Evolutionary conservation across 1,140 invertebrate genomes (phyloP).

Genomic region (Ceratosolen solmsi): DNA sequence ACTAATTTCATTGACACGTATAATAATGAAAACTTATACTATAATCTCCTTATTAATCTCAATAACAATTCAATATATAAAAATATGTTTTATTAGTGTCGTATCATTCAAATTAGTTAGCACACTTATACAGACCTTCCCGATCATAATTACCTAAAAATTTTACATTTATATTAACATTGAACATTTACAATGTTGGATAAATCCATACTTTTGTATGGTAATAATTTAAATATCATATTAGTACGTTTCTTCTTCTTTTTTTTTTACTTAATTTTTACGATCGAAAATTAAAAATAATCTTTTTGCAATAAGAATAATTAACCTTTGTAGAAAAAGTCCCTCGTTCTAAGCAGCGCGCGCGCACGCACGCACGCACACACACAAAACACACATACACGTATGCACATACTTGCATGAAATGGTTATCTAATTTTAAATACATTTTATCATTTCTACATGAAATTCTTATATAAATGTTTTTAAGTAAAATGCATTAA

Average conservation of each 20-base stretch:
- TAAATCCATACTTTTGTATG: not conserved
- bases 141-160: not conserved
- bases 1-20: not conserved
- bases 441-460: no score
- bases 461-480: no score
- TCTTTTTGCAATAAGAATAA: no score
- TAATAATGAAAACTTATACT: slow-evolving; percentile 29
- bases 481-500: no score
- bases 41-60: slow-evolving; percentile 44
- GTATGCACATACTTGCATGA: no score
- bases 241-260: not conserved
- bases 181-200: slow-evolving; percentile 13
- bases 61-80: slow-evolving; percentile 6
- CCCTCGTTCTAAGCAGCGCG: no score
- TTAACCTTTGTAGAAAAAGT: no score
- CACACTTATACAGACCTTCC: not conserved
- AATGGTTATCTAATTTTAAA: no score
- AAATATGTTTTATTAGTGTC: not conserved
- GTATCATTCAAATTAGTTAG: not conserved
- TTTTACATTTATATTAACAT: slow-evolving; percentile 21
- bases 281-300: no score
- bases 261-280: no score
- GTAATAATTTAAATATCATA: slow-evolving; percentile 19
- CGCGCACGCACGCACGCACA: no score
- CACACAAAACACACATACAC: no score